phyloP scores from a whole-genome alignment of 2,797 vertebrate genomes.

The Dipus sagitta region DNA sequence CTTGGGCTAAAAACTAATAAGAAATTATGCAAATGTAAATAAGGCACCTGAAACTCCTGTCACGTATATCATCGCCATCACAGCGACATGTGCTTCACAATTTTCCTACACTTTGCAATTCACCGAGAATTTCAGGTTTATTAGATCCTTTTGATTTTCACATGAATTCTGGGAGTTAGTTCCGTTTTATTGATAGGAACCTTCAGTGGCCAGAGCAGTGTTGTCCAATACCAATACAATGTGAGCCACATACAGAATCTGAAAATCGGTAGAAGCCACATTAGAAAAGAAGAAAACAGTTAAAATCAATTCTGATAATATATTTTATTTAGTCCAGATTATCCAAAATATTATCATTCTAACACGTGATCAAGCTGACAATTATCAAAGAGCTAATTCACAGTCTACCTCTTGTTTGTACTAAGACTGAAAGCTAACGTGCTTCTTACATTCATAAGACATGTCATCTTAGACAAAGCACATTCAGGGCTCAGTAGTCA shows the following conservation, averaged over 20 bases:
- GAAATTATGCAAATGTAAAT: neutral
- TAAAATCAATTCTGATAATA: slow-evolving; percentile 40
- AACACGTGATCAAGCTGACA: slow-evolving; percentile 2
- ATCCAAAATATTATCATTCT: slow-evolving; percentile 56
- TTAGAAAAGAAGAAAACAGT: slow-evolving; percentile 45
- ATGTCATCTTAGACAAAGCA: neutral
- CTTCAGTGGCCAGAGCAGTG: neutral
- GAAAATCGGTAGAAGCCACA: neutral
- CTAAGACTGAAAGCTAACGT: neutral
- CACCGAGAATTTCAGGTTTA: neutral
- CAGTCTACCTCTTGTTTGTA: neutral
- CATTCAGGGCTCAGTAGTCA: neutral
- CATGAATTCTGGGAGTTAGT: neutral
- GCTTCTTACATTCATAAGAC: neutral
- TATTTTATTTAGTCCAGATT: slow-evolving; percentile 63
- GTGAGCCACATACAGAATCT: neutral
- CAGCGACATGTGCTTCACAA: neutral
- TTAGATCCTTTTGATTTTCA: neutral
- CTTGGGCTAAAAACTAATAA: neutral
- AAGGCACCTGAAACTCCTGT: neutral
- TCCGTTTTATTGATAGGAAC: slow-evolving; percentile 6
- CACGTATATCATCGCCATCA: neutral
- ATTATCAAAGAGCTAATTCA: slow-evolving; percentile 20
- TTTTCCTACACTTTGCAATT: neutral
- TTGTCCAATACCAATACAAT: neutral